Evolutionary conservation across 64 coral and sea anemone species (phyloP).

Genomic region (Exaiptasia diaphana): DNA sequence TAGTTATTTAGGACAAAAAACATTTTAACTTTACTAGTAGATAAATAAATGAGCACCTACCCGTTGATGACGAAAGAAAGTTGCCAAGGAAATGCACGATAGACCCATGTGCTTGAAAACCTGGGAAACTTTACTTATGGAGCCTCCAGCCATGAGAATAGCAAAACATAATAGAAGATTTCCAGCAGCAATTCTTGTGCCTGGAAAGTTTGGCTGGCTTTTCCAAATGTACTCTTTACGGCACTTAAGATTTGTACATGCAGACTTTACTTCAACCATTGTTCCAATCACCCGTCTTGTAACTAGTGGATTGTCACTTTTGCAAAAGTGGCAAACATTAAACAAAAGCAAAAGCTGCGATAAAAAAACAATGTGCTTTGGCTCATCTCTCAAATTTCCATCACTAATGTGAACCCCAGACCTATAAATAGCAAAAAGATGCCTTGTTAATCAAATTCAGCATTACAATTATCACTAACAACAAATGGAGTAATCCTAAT

Average conservation of each 20-base stretch:
- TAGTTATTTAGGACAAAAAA: not conserved
- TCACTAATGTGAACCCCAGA: not conserved
- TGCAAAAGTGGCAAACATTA: slow-evolving; percentile 59
- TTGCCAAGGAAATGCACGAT: slow-evolving; percentile 21
- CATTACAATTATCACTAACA: not conserved
- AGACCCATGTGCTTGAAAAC: slow-evolving; percentile 12
- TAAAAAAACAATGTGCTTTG: slow-evolving; percentile 55
- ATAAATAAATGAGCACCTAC: too few species aligned
- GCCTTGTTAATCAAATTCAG: not conserved
- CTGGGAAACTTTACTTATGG: not conserved
- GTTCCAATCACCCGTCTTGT: slow-evolving; percentile 29
- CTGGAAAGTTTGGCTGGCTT: slow-evolving; percentile 39
- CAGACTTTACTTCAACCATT: slow-evolving; percentile 15
- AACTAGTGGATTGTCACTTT: slow-evolving; percentile 29
- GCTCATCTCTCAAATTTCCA: slow-evolving; percentile 13
- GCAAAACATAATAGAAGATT: slow-evolving; percentile 29
- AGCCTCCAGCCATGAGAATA: slow-evolving; percentile 3
- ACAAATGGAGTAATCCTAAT: too few species aligned
- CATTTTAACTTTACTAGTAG: slow-evolving; percentile 2
- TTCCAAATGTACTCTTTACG: slow-evolving; percentile 31
- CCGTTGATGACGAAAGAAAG: slow-evolving; percentile 47
- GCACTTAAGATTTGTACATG: slow-evolving; percentile 35
- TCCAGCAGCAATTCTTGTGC: slow-evolving; percentile 35
- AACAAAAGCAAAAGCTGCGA: slow-evolving; percentile 54
- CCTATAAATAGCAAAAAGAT: not conserved